phyloP scores from a whole-genome alignment of 2,113 vertebrate species.

The Protobothrops flavoviridis region DNA sequence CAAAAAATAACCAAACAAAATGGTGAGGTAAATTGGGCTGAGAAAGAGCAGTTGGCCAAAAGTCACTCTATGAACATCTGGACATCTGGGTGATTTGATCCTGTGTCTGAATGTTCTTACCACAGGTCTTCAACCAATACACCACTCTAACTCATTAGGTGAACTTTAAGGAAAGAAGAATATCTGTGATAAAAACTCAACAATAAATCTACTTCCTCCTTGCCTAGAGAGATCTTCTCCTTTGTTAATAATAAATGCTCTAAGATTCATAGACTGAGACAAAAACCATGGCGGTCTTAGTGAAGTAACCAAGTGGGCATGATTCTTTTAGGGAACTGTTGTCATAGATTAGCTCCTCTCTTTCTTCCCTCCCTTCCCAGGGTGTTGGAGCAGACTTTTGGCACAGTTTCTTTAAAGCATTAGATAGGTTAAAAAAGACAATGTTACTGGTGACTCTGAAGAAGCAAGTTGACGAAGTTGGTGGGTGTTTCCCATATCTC shows the following conservation, averaged over 20 bases:
- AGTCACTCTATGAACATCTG: neutral
- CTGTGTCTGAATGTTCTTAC: neutral
- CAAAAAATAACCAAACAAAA: neutral
- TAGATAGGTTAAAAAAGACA: neutral
- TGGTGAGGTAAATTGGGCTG: neutral
- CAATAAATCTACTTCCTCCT: neutral
- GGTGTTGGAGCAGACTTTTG: neutral
- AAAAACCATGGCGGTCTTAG: neutral
- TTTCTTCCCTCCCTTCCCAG: neutral
- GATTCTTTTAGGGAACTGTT: neutral
- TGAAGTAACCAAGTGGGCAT: neutral
- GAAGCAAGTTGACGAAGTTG: neutral
- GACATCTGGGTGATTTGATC: neutral
- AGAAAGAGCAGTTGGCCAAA: neutral
- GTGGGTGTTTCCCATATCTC: neutral
- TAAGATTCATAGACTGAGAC: neutral
- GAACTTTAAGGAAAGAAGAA: neutral
- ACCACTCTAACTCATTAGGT: neutral
- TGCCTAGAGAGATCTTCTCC: neutral
- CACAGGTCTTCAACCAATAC: neutral
- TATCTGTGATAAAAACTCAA: neutral
- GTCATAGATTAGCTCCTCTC: neutral
- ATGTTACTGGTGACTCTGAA: neutral
- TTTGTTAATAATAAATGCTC: neutral
- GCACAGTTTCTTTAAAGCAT: neutral